phyloP scores from a whole-genome alignment of 2,888 invertebrate genomes.

The Leptinotarsa haldemani region DNA sequence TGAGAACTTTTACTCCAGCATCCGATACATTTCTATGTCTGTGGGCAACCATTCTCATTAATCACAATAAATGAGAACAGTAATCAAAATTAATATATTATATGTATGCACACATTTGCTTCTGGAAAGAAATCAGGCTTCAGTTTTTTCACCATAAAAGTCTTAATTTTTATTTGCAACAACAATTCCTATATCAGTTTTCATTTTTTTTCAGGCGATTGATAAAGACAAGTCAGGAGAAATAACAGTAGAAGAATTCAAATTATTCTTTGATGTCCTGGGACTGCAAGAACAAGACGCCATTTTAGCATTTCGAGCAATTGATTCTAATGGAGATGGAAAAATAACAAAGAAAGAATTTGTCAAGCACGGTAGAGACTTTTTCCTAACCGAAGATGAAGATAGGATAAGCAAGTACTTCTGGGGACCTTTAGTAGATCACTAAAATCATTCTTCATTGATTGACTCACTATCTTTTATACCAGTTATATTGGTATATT shows the following conservation, averaged over 20 bases:
- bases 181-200: not conserved
- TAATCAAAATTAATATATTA: no score
- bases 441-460: conserved; percentile 56
- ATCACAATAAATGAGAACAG: no score
- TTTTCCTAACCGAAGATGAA: conserved; percentile 82
- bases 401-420: conserved; percentile 83
- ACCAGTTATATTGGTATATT: conserved; percentile 13
- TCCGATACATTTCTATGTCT: no score
- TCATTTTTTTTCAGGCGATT: conserved; percentile 72
- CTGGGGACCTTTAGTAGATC: conserved; percentile 82
- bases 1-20: no score
- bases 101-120: no score
- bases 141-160: no score
- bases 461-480: not conserved
- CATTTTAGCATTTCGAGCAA: conserved; percentile 80
- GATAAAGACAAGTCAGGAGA: conserved; percentile 83
- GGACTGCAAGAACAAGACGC: conserved; percentile 81
- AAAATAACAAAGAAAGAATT: conserved; percentile 82
- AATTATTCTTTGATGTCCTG: conserved; percentile 84
- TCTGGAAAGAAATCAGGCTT: no score
- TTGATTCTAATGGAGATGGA: conserved; percentile 84
- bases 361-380: conserved; percentile 83
- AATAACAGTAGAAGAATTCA: conserved; percentile 84
- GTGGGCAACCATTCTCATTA: no score
- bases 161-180: no score